A percentile compares a stretch with the other conserved stretches of the same genome.
These are phyloP conservation scores for Andrena fulva DNA, from an alignment of 2,888 invertebrate species.

Conservation along the genomic window DNA sequence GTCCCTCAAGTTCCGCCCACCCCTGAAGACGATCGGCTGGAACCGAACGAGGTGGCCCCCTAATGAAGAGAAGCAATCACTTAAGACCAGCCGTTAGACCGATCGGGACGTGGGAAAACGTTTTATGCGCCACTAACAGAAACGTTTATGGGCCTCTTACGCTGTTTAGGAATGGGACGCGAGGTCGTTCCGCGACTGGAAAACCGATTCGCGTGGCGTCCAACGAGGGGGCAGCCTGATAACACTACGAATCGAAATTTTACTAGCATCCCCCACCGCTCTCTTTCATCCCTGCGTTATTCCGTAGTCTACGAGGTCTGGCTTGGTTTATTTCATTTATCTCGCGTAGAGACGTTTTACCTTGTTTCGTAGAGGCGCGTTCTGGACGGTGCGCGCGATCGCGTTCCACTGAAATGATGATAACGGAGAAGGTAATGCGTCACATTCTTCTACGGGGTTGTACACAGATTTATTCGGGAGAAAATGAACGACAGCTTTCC, in stretches of 20 bases:
- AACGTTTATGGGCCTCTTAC: slow-evolving; percentile 49
- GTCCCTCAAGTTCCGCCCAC: slow-evolving; percentile 76
- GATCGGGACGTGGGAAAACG: slow-evolving; percentile 56
- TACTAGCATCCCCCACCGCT: not conserved
- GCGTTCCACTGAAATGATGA: not conserved
- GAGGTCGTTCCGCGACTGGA: slow-evolving; percentile 8
- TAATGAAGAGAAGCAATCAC: slow-evolving; percentile 84
- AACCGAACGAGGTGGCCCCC: slow-evolving; percentile 67
- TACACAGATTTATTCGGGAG: slow-evolving; percentile 17
- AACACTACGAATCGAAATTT: not conserved
- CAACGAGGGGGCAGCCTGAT: too few relatives aligned
- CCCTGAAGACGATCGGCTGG: slow-evolving; percentile 26
- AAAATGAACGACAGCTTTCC: slow-evolving; percentile 22
- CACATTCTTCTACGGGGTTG: not conserved
- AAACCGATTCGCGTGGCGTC: not conserved
- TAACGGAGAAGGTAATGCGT: not conserved
- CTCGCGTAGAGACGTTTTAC: not conserved
- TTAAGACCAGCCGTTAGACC: slow-evolving; percentile 74
- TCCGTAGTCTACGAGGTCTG: not conserved
- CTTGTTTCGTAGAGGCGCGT: too few relatives aligned
- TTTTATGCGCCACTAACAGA: slow-evolving; percentile 61
- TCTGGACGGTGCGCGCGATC: too few relatives aligned
- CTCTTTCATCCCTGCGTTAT: not conserved
- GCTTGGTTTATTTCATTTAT: not conserved
- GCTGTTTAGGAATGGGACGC: slow-evolving; percentile 12